Percentiles rank a stretch among this genome's conserved stretches.
These are phyloP conservation scores for Nephrotoma flavescens DNA, from an alignment of 2,888 invertebrate genomes.

Conservation along the genomic window DNA sequence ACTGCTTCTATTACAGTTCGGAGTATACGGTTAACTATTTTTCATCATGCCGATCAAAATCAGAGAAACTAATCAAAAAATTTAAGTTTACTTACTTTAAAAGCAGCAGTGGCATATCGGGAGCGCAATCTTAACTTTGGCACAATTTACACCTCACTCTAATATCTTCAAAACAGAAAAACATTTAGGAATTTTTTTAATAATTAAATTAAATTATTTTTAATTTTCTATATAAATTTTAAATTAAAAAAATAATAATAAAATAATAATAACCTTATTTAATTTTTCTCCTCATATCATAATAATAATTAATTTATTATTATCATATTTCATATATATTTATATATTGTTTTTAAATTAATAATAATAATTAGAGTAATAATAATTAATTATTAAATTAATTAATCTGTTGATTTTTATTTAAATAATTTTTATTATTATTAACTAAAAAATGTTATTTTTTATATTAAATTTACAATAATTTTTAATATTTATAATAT, in stretches of 20 bases:
- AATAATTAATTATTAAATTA: background rate
- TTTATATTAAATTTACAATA: background rate
- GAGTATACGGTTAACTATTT: no score
- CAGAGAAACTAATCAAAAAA: no score
- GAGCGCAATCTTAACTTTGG: no score
- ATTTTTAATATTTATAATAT: background rate
- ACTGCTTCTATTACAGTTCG: no score
- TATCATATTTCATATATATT: background rate
- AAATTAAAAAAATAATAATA: background rate
- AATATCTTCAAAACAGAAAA: background rate
- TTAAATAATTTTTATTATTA: background rate
- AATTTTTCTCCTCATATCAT: background rate
- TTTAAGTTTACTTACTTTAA: no score
- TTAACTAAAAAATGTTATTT: background rate
- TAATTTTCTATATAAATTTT: background rate
- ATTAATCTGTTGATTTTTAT: background rate
- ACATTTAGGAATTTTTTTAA: background rate
- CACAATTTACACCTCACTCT: no score
- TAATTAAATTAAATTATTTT: background rate
- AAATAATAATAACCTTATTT: background rate
- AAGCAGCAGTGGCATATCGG: no score
- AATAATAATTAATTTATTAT: background rate
- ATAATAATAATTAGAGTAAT: background rate
- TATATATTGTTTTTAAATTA: background rate
- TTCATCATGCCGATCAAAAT: no score